These are phyloP conservation scores for Spinus olivaceus DNA, from an alignment of 2,797 vertebrate species.

Conservation along the genomic window DNA sequence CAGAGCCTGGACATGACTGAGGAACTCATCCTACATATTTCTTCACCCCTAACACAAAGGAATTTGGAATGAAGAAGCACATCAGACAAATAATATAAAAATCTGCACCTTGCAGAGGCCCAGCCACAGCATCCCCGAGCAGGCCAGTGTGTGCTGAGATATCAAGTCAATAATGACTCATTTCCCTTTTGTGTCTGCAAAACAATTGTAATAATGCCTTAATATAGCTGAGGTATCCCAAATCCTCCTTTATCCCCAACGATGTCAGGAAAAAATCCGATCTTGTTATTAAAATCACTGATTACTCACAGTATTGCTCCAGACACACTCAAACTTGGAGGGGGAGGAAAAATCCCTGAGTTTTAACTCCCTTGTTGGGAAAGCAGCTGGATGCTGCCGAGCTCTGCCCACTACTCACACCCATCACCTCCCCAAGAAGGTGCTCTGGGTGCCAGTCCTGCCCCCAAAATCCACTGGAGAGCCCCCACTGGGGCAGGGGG, in stretches of 20 bases:
- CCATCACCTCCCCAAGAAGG: fast-evolving
- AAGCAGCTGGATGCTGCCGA: neutral
- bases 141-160: neutral
- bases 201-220: slow-evolving; percentile 64
- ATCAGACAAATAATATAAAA: neutral
- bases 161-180: neutral
- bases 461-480: fast-evolving
- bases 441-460: neutral
- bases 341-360: neutral
- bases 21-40: neutral
- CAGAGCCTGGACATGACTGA: neutral
- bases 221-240: slow-evolving; percentile 51
- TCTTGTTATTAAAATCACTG: slow-evolving; percentile 52
- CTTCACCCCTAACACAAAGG: neutral
- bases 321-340: neutral
- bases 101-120: neutral
- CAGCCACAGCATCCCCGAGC: neutral
- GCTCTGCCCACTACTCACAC: neutral
- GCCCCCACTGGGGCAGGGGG: neutral
- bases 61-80: neutral
- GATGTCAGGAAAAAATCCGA: slow-evolving; percentile 49
- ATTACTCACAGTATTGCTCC: slow-evolving; percentile 37
- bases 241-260: slow-evolving; percentile 64
- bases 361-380: neutral
- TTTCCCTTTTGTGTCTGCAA: slow-evolving; percentile 12